phyloP scores from a whole-genome alignment of 2,888 invertebrate genomes.

The Calliphora vomitoria region DNA sequence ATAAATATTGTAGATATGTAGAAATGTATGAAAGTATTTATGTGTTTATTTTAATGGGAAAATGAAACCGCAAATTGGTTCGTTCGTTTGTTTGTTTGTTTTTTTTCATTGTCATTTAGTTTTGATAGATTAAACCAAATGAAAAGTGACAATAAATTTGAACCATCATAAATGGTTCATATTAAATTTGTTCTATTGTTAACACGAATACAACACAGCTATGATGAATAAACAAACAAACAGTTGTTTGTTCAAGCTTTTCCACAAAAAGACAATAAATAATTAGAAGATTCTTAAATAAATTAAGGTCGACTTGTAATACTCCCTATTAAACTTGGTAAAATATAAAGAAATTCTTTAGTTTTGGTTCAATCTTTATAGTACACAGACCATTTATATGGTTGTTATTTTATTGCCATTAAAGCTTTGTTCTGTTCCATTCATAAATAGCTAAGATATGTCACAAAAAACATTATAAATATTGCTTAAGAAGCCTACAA shows the following conservation, averaged over 20 bases:
- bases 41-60: conserved; percentile 38
- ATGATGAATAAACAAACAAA: background rate
- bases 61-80: conserved; percentile 57
- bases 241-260: background rate
- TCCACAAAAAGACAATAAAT: background rate
- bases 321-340: background rate
- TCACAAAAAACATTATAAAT: too few species aligned
- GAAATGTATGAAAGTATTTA: background rate
- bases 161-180: conserved; percentile 41
- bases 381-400: too few species aligned
- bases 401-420: too few species aligned
- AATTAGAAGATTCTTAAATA: background rate
- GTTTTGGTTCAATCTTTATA: too few species aligned
- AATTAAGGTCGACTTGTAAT: background rate
- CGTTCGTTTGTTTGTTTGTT: conserved; percentile 39
- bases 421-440: too few species aligned
- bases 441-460: too few species aligned
- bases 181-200: conserved; percentile 9
- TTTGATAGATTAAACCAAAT: conserved; percentile 45
- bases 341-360: too few species aligned
- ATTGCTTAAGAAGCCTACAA: too few species aligned
- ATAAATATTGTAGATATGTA: background rate
- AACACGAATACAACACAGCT: conserved; percentile 1
- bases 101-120: conserved; percentile 31
- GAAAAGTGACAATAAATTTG: conserved; percentile 51